Evolutionary conservation across 2,113 vertebrate genomes (phyloP).

Genomic region (Glaucomys volans): DNA sequence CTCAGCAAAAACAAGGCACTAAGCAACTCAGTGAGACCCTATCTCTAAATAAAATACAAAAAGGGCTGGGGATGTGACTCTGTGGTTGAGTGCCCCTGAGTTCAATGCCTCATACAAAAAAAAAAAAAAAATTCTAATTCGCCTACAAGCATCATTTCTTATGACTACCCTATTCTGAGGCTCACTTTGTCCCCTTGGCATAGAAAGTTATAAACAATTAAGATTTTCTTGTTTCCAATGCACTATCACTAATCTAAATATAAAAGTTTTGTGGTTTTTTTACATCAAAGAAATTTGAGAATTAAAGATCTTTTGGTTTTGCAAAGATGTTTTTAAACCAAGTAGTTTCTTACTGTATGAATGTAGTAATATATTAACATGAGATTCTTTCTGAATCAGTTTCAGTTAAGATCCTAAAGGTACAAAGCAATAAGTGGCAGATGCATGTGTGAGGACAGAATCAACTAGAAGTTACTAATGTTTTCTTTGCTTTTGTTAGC

Average conservation of each 20-base stretch:
- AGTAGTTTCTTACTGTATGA: not conserved
- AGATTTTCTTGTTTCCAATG: not conserved
- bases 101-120: too few relatives aligned
- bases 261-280: not conserved
- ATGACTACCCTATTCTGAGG: not conserved
- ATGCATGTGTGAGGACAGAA: not conserved
- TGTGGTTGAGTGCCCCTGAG: too few relatives aligned
- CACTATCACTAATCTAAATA: not conserved
- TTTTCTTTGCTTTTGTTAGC: not conserved
- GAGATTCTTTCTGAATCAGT: not conserved
- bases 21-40: too few relatives aligned
- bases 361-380: not conserved
- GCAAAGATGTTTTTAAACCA: conserved; percentile 30
- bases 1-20: too few relatives aligned
- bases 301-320: conserved; percentile 26
- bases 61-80: too few relatives aligned
- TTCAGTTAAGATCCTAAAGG: conserved; percentile 10
- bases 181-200: too few relatives aligned
- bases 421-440: not conserved
- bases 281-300: not conserved
- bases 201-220: not conserved
- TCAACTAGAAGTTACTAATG: not conserved
- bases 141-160: not conserved
- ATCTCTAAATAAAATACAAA: too few relatives aligned
- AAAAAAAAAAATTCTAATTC: not conserved